A percentile compares a stretch with the other conserved stretches of the same genome.
phyloP scores from a whole-genome alignment of 2,113 vertebrate species.

The Epinephelus cyanopodus region DNA sequence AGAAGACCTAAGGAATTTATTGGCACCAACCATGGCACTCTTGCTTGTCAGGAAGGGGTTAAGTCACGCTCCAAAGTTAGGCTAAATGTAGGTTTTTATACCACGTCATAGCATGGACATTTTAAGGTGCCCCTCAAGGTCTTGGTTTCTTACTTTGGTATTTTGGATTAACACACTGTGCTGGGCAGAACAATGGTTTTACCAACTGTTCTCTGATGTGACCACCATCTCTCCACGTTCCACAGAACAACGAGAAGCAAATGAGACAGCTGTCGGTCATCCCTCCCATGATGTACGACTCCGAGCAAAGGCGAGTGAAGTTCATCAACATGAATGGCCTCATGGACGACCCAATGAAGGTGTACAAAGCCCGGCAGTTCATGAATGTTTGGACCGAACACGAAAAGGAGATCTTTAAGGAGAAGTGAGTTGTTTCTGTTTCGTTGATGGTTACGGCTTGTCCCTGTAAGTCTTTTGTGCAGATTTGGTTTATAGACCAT shows the following conservation, averaged over 20 bases:
- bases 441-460: neutral
- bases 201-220: neutral
- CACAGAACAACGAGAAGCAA: slow-evolving; percentile 98
- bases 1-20: too few species aligned
- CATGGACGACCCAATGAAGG: slow-evolving; percentile 99
- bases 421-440: slow-evolving; percentile 90
- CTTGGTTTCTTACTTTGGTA: too few species aligned
- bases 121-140: too few species aligned
- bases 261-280: slow-evolving; percentile 99
- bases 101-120: too few species aligned
- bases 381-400: slow-evolving; percentile 99
- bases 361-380: slow-evolving; percentile 98
- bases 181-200: neutral
- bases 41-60: too few species aligned
- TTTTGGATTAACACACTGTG: too few species aligned
- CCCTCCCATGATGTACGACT: slow-evolving; percentile 99
- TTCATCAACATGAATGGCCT: slow-evolving; percentile 99
- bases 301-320: slow-evolving; percentile 96
- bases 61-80: too few species aligned
- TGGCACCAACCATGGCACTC: too few species aligned
- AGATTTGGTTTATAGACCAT: neutral
- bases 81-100: too few species aligned
- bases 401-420: slow-evolving; percentile 98
- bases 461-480: neutral
- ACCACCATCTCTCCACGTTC: neutral